A percentile compares a stretch with the other conserved stretches of the same genome.
Conservation (phyloP, 2,888 invertebrate genomes). For the Drosophila pseudotakahashii region DNA sequence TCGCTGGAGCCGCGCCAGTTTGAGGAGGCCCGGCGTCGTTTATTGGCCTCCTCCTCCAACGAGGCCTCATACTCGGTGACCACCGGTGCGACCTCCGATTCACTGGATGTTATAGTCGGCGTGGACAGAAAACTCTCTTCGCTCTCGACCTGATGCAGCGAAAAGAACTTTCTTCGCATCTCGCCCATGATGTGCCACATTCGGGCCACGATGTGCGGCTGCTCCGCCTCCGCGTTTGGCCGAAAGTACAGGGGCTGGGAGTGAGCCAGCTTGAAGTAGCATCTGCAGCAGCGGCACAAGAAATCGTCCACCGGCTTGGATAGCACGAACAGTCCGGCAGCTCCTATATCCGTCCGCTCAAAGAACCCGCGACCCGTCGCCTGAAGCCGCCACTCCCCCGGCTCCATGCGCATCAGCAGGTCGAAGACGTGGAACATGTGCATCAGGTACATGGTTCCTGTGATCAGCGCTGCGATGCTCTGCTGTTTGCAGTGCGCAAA, state of each 20-base stretch:
- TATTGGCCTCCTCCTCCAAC: not conserved
- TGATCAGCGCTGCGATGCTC: constrained; percentile 64
- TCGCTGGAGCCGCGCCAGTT: constrained; percentile 34
- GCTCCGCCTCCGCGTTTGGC: not conserved
- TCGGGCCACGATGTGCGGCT: not conserved
- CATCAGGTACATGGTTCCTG: constrained; percentile 64
- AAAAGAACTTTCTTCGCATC: constrained; percentile 1
- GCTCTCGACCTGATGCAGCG: not conserved
- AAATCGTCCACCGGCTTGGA: constrained; percentile 32
- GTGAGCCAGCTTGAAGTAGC: constrained; percentile 13
- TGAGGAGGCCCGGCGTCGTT: not conserved
- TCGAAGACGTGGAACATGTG: constrained; percentile 74
- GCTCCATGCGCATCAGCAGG: constrained; percentile 32
- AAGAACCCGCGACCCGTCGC: not conserved
- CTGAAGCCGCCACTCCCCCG: constrained; percentile 21
- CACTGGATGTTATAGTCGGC: constrained; percentile 22
- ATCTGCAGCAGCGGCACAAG: constrained; percentile 13
- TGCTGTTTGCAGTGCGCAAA: constrained; percentile 71
- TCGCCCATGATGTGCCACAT: not conserved
- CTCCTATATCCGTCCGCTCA: not conserved
- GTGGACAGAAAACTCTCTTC: constrained; percentile 34
- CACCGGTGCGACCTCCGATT: not conserved
- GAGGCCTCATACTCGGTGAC: not conserved
- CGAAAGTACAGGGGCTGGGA: constrained; percentile 18
- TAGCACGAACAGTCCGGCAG: constrained; percentile 28